A percentile compares a stretch with the other conserved stretches of the same genome.
Conservation (phyloP, 2,888 invertebrate species). For the Macaria liturata region DNA sequence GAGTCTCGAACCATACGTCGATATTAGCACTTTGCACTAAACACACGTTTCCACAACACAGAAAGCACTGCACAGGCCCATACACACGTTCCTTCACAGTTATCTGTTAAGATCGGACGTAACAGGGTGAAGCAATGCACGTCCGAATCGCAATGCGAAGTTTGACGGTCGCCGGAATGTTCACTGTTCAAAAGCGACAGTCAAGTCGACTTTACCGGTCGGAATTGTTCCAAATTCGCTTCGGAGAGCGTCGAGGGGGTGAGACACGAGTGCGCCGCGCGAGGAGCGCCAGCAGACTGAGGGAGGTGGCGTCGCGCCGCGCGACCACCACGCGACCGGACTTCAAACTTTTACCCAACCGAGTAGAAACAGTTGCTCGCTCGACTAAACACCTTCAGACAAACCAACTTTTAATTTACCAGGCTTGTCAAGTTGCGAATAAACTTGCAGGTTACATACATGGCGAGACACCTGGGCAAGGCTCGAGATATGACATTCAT, state of each 20-base stretch:
- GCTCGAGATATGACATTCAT: slow-evolving; percentile 66
- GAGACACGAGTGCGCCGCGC: slow-evolving; percentile 76
- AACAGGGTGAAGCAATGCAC: slow-evolving; percentile 73
- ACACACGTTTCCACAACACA: slow-evolving; percentile 72
- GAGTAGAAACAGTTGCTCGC: slow-evolving; percentile 54
- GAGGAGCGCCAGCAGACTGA: slow-evolving; percentile 78
- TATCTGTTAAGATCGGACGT: slow-evolving; percentile 68
- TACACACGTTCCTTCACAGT: slow-evolving; percentile 75
- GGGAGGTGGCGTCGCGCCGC: slow-evolving; percentile 59
- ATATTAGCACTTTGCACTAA: slow-evolving; percentile 74
- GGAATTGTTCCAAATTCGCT: slow-evolving; percentile 73
- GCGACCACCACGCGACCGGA: slow-evolving; percentile 67
- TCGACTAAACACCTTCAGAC: slow-evolving; percentile 37
- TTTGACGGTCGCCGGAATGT: slow-evolving; percentile 63
- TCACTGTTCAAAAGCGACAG: slow-evolving; percentile 70
- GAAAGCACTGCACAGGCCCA: slow-evolving; percentile 68
- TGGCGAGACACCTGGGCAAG: slow-evolving; percentile 70
- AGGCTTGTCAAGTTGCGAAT: slow-evolving; percentile 69
- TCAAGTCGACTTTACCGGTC: slow-evolving; percentile 74
- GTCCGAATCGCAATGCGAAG: slow-evolving; percentile 74
- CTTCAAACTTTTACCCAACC: slow-evolving; percentile 77
- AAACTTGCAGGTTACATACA: slow-evolving; percentile 69
- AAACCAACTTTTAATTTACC: slow-evolving; percentile 53
- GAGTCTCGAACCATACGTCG: slow-evolving; percentile 57
- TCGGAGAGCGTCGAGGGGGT: slow-evolving; percentile 49